Percentiles rank a stretch among this genome's conserved stretches.
Evolutionary conservation across 2,888 invertebrate species (phyloP).

Genomic region (Chaetogeoica ovagalla): DNA sequence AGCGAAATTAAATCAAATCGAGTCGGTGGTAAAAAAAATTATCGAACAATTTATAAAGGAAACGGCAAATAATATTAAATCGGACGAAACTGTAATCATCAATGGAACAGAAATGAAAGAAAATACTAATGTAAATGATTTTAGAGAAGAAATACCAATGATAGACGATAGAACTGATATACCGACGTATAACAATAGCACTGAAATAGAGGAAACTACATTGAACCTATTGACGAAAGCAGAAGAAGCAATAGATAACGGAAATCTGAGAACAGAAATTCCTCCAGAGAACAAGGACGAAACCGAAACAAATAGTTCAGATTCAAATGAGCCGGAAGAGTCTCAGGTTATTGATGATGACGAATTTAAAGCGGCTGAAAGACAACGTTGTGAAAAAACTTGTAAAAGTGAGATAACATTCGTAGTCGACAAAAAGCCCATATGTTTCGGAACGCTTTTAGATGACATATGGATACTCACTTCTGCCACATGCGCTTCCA

Average conservation of each 20-base stretch:
- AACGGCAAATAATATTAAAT: constrained; percentile 22
- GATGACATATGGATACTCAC: constrained; percentile 57
- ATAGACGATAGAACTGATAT: background rate
- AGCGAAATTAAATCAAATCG: constrained; percentile 35
- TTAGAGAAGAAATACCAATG: background rate
- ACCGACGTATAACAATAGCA: background rate
- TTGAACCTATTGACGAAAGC: background rate
- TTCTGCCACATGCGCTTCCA: constrained; percentile 57
- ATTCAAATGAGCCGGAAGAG: constrained; percentile 1
- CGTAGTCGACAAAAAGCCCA: constrained; percentile 53
- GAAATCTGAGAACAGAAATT: constrained; percentile 8
- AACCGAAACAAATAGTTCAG: background rate
- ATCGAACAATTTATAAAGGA: constrained; percentile 42
- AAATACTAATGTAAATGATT: background rate
- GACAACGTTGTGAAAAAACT: constrained; percentile 51
- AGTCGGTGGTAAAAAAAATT: constrained; percentile 32
- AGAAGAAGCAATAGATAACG: constrained; percentile 5
- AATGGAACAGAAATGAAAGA: background rate
- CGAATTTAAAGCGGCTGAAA: constrained; percentile 22
- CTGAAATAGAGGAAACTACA: constrained; percentile 13
- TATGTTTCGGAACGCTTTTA: constrained; percentile 57
- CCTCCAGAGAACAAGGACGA: background rate
- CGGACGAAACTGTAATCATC: background rate
- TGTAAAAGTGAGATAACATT: constrained; percentile 56
- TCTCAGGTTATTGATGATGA: constrained; percentile 10